Base-by-base conservation (phyloP, 2,113 vertebrate species). In the Cephalophus harveyi region DNA sequence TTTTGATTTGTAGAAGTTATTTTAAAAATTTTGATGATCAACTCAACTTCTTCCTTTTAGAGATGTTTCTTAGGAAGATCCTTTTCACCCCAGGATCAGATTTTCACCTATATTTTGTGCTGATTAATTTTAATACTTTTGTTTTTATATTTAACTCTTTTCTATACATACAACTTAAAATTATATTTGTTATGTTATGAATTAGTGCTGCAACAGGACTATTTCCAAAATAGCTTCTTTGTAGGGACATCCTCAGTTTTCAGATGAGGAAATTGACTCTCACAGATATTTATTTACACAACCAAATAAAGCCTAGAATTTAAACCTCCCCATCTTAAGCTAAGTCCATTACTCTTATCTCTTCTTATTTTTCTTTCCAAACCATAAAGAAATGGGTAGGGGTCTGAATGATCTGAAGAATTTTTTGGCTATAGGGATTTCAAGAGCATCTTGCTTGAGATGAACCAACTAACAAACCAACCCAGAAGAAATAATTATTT, bases 81-180 rank as follows among this genome's bases (percentile, higher is more conserved):
- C 74, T 88, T 89, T 81, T 86, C 21, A 54, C 9, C 9, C 23
- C 2, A 43, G 1, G 82, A 94, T 57, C 27, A 64, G 48, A 82
- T 54, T 64, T 23, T 60, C 33, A 97, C 52, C 19, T 64, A 36
- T 67, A 33, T 36, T 92, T 84, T 62, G 55, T 36, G 11, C 48
- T 87, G 54, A 60, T 57, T 40, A 71, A 46, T 78, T 79, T 86
- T 52, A 92, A 85, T 76, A 76, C 14, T 16, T 96, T 71, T 84
- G 76, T n/a, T 90, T 95, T 89, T 94, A 40, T 13, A 91, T 91
- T 95, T 89, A 92, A 85, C 2, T 83, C 36, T 76, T 71, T 93
- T 48, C 48, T 90, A 59, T 62, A 54, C 48, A 13, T 92, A 82
- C 40, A 84, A 60, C 12, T 89, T 96, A 84, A 87, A 95, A 85